A percentile compares a stretch with the other conserved stretches of the same genome.
These are phyloP conservation scores for Philaenus spumarius DNA, from an alignment of 1,140 invertebrate genomes.

Conservation along the genomic window DNA sequence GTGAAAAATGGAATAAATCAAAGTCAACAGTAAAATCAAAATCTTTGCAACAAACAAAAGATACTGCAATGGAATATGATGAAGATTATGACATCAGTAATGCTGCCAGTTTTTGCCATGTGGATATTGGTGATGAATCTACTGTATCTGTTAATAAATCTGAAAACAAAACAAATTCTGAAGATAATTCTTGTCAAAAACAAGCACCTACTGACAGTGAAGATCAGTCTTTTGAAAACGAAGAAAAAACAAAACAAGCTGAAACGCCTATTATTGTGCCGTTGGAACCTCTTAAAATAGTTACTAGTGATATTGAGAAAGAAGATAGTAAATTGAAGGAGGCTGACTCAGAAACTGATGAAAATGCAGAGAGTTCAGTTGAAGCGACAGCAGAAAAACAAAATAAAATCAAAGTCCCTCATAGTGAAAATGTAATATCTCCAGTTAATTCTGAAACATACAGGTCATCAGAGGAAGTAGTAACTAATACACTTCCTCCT, in stretches of 20 bases:
- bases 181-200: not conserved
- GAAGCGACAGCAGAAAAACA: not conserved
- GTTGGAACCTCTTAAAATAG: no score
- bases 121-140: slow-evolving; percentile 21
- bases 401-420: slow-evolving; percentile 11
- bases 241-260: not conserved
- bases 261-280: not conserved
- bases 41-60: not conserved
- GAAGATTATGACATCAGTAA: slow-evolving; percentile 21
- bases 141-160: slow-evolving; percentile 24
- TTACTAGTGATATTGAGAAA: no score
- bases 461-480: not conserved
- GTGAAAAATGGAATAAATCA: not conserved
- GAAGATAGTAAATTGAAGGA: no score
- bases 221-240: not conserved
- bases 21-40: not conserved
- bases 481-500: not conserved
- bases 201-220: not conserved
- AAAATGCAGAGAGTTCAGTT: not conserved
- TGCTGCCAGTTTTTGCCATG: slow-evolving; percentile 26
- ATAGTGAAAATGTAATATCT: not conserved
- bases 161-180: slow-evolving; percentile 9
- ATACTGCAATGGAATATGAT: slow-evolving; percentile 9
- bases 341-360: no score
- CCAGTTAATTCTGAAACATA: not conserved